phyloP scores from a whole-genome alignment of 2,888 invertebrate genomes.

The Synanthedon myopaeformis region DNA sequence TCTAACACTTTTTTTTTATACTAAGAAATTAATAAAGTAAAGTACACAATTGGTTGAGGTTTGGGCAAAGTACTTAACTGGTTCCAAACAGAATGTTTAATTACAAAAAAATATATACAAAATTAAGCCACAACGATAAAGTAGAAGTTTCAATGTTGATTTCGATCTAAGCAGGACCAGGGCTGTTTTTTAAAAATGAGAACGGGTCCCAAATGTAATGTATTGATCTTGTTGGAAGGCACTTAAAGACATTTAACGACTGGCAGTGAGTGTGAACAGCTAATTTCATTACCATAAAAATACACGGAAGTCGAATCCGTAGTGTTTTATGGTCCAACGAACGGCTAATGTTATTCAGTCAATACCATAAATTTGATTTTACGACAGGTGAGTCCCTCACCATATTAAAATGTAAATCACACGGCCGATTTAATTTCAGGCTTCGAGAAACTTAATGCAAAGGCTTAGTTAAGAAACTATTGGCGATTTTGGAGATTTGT shows the following conservation, averaged over 20 bases:
- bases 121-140: too few relatives aligned
- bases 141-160: too few relatives aligned
- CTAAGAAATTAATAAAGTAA: too few relatives aligned
- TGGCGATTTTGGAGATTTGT: too few relatives aligned
- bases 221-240: background rate
- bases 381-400: conserved; percentile 60
- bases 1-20: too few relatives aligned
- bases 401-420: conserved; percentile 69
- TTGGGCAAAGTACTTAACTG: too few relatives aligned
- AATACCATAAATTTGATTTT: conserved; percentile 60
- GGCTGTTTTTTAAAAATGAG: too few relatives aligned
- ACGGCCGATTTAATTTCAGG: conserved; percentile 66
- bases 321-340: conserved; percentile 22
- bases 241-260: background rate
- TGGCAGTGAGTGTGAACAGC: conserved; percentile 13
- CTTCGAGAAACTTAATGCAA: conserved; percentile 47
- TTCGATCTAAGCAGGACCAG: too few relatives aligned
- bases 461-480: background rate
- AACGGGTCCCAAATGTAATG: background rate
- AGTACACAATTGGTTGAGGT: too few relatives aligned
- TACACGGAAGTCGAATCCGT: conserved; percentile 11
- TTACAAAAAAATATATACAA: too few relatives aligned
- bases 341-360: conserved; percentile 40
- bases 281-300: conserved; percentile 40
- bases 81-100: too few relatives aligned